Percentiles rank a stretch among this genome's conserved stretches.
phyloP scores from a whole-genome alignment of 2,888 invertebrate genomes.

The Dryocosmus kuriphilus region DNA sequence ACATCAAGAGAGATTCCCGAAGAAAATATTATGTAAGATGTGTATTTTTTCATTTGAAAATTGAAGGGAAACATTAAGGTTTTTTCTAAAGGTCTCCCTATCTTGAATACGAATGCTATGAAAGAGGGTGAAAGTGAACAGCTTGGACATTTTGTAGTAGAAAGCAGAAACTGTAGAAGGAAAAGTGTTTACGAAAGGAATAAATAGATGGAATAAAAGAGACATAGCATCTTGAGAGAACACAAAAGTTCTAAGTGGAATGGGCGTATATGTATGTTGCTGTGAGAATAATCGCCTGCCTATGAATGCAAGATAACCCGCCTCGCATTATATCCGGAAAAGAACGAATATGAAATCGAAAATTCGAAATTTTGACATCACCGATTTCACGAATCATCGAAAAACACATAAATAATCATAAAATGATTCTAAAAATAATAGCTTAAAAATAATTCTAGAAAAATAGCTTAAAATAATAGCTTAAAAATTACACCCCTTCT shows the following conservation, averaged over 20 bases:
- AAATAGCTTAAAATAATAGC: not conserved
- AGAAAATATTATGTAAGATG: too few species aligned
- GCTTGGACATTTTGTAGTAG: not conserved
- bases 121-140: not conserved
- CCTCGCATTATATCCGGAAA: not conserved
- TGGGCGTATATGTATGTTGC: not conserved
- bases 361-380: not conserved
- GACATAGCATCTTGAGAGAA: not conserved
- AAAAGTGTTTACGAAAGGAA: slow-evolving; percentile 4
- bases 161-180: not conserved
- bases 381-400: not conserved
- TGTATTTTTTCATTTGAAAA: too few species aligned
- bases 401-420: too few species aligned
- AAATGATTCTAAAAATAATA: too few species aligned
- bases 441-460: not conserved
- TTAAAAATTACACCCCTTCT: too few species aligned
- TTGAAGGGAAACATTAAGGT: too few species aligned
- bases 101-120: not conserved
- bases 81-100: not conserved
- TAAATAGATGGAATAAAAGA: slow-evolving; percentile 8
- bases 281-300: not conserved
- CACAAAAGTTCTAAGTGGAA: slow-evolving; percentile 11
- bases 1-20: too few species aligned
- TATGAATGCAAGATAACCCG: slow-evolving; percentile 11
- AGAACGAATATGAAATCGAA: not conserved